A percentile compares a stretch with the other conserved stretches of the same genome.
These are phyloP conservation scores for Mercenaria mercenaria DNA, from an alignment of 1,140 invertebrate genomes.

Conservation along the genomic window DNA sequence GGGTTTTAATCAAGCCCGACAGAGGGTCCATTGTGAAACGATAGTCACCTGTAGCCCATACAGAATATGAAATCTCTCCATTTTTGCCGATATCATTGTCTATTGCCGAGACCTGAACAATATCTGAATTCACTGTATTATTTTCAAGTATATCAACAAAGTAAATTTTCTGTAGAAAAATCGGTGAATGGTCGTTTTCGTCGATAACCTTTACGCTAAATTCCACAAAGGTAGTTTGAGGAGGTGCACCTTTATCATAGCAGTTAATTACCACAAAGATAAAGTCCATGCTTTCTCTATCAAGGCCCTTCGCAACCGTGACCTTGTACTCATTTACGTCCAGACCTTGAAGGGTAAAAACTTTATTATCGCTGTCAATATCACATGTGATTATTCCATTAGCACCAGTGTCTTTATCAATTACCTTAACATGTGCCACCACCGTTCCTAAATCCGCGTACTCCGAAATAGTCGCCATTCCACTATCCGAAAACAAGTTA, in stretches of 20 bases:
- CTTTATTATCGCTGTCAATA: conserved; percentile 59
- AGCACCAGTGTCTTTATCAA: conserved; percentile 76
- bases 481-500: conserved; percentile 70
- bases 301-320: conserved; percentile 92
- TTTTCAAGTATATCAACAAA: conserved; percentile 93
- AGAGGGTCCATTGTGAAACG: conserved; percentile 70
- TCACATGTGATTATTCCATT: conserved; percentile 79
- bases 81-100: conserved; percentile 97
- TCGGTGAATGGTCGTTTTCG: conserved; percentile 96
- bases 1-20: conserved; percentile 73
- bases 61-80: conserved; percentile 95
- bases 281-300: conserved; percentile 92
- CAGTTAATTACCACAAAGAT: conserved; percentile 76
- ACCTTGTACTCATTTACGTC: conserved; percentile 78
- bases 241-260: conserved; percentile 90
- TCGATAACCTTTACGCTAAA: conserved; percentile 98
- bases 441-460: conserved; percentile 74
- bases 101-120: conserved; percentile 89
- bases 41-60: conserved; percentile 87
- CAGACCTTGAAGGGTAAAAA: conserved; percentile 75
- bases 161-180: conserved; percentile 92
- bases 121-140: conserved; percentile 88
- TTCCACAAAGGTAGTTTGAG: conserved; percentile 92
- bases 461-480: conserved; percentile 73
- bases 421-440: conserved; percentile 76